Base-by-base conservation (phyloP, 2,113 vertebrate species). In the Crotalus helleri region DNA sequence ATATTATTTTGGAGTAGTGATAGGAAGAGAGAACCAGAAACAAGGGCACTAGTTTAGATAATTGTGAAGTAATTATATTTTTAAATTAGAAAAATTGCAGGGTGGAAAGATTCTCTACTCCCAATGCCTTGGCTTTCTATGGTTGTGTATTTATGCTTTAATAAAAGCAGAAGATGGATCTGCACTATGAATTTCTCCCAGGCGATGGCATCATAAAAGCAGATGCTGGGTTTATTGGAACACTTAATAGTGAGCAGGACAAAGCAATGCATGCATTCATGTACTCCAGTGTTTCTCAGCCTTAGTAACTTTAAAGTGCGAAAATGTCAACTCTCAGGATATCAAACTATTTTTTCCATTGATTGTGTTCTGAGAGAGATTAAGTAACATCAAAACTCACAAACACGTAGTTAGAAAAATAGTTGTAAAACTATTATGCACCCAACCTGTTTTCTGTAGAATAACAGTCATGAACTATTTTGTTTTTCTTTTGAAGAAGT, bases 321-420 rank as follows among this genome's bases (percentile, higher is more conserved):
- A 17, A 33, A 33, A 74, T 33, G 33, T 74, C 64, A 33, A 33
- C 5, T 74, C 13, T n/a, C 64, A 74, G n/a, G 33, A 33, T 12
- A 13, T 87, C 69, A 29, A 13, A 10, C 2, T 81, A 9, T 4
- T 87, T 11, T 61, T 94, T 89, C 8, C 54, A 92, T 87, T 94
- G 88, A 39, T 39, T 49, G 19, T 74, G 26, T 88, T 61, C 19
- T 33, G 13, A 87, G 95, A 95, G 91, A 93, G 33, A 93, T 57
- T 24, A 86, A 93, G 92, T 94, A 88, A 0, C 24, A 86, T 89
- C 5, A 6, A 33, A 74, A n/a, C n/a, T 33, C 5, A 74, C 64
- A 74, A 74, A 17, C 5, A 74, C 2, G 13, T 33, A 15, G 64
- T 33, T 69, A 33, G 64, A 33, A 33, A n/a, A 69, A 69, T 33